Conservation (phyloP, 1,140 invertebrate species). For the Dreissena polymorpha region DNA sequence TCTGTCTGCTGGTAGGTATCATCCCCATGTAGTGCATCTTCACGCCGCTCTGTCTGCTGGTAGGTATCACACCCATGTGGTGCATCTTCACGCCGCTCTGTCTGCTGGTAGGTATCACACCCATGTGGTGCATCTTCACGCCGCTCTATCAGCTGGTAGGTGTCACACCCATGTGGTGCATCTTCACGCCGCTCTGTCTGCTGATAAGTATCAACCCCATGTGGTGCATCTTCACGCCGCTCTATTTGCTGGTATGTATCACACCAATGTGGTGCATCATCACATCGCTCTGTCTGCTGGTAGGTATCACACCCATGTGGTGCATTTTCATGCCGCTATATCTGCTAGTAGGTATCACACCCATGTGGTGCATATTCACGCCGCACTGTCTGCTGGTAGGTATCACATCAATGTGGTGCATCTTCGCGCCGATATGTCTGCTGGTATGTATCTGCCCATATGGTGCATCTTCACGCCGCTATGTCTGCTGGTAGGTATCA, state of each 20-base stretch:
- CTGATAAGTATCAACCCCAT: conserved; percentile 22
- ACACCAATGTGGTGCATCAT: too few relatives aligned
- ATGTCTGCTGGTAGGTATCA: conserved; percentile 27
- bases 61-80: too few relatives aligned
- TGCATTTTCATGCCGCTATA: conserved; percentile 24
- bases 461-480: conserved; percentile 37
- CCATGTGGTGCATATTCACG: conserved; percentile 33
- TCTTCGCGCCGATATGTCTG: conserved; percentile 26
- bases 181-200: conserved; percentile 27
- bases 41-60: conserved; percentile 30
- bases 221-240: conserved; percentile 35
- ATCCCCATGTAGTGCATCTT: conserved; percentile 30
- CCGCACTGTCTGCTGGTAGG: conserved; percentile 27
- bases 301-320: conserved; percentile 36
- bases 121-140: conserved; percentile 34
- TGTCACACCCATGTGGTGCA: conserved; percentile 31
- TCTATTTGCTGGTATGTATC: conserved; percentile 25
- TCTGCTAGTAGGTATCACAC: conserved; percentile 23
- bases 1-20: conserved; percentile 29
- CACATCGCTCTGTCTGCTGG: conserved; percentile 14
- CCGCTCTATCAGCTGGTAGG: conserved; percentile 24
- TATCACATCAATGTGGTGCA: too few relatives aligned
- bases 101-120: conserved; percentile 26
- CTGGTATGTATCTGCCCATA: too few relatives aligned
- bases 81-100: too few relatives aligned